These are phyloP conservation scores for Hormiphora californensis DNA, from an alignment of 37 sponge, comb jelly and placozoan genomes.

Conservation along the genomic window DNA sequence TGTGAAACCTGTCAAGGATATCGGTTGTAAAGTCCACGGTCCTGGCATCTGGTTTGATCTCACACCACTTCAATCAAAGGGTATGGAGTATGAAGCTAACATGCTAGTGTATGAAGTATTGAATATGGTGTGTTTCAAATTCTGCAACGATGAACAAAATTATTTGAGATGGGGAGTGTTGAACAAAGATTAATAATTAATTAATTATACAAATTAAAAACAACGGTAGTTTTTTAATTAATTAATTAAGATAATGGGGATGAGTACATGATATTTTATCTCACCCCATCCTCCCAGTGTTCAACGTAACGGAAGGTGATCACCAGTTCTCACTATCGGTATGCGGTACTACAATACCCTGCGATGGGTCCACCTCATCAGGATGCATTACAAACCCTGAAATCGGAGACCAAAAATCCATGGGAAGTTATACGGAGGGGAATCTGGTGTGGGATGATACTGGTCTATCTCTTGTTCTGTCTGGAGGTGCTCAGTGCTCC, in stretches of 20 bases:
- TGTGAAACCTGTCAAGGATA: not conserved
- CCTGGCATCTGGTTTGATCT: not conserved
- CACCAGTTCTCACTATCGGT: not conserved
- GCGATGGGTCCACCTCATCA: conserved; percentile 1
- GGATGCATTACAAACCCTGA: not conserved
- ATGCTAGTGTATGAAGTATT: too few species aligned
- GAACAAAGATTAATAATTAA: too few species aligned
- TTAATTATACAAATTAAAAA: too few species aligned
- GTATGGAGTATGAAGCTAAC: too few species aligned
- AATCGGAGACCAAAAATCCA: not conserved
- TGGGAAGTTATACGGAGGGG: conserved; percentile 23
- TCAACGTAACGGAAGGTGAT: not conserved
- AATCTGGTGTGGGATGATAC: conserved; percentile 33
- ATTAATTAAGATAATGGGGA: too few species aligned
- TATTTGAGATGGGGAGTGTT: too few species aligned
- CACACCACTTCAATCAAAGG: not conserved
- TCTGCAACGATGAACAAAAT: too few species aligned
- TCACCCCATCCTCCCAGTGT: too few species aligned
- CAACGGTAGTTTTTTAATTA: too few species aligned
- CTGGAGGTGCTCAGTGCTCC: conserved; percentile 30
- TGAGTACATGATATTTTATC: too few species aligned
- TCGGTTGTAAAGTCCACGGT: conserved; percentile 28
- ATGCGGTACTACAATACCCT: not conserved
- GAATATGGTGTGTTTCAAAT: too few species aligned
- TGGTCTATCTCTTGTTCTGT: not conserved